A percentile compares a stretch with the other conserved stretches of the same genome.
phyloP scores from a whole-genome alignment of 2,113 vertebrate genomes.

The Lates calcarifer region DNA sequence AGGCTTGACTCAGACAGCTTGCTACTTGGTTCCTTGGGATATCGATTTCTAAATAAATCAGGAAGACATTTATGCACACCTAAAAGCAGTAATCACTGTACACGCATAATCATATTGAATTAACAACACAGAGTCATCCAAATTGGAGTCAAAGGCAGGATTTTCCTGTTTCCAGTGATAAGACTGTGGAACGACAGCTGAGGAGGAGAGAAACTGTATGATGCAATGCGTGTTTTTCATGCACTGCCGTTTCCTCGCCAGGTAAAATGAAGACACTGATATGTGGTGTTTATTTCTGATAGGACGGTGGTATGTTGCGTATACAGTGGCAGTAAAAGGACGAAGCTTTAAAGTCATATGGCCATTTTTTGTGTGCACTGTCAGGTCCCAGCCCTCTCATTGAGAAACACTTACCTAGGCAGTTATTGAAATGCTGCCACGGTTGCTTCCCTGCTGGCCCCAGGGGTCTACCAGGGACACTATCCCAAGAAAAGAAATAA shows the following conservation, averaged over 20 bases:
- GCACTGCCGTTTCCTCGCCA: slow-evolving; percentile 9
- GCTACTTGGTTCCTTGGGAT: slow-evolving; percentile 15
- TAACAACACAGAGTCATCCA: slow-evolving; percentile 18
- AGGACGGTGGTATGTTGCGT: background rate
- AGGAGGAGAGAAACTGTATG: slow-evolving; percentile 12
- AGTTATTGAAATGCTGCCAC: slow-evolving; percentile 49
- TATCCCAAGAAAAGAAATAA: slow-evolving; percentile 36
- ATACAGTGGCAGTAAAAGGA: background rate
- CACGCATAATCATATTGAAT: slow-evolving; percentile 38
- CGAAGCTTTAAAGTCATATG: background rate
- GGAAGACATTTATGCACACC: slow-evolving; percentile 42
- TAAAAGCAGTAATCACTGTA: slow-evolving; percentile 39
- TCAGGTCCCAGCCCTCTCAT: slow-evolving; percentile 42
- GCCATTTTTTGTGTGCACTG: slow-evolving; percentile 9
- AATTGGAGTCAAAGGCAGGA: slow-evolving; percentile 27
- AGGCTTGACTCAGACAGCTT: slow-evolving; percentile 17
- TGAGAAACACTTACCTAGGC: slow-evolving; percentile 42
- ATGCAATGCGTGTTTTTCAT: slow-evolving; percentile 36
- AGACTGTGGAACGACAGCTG: slow-evolving; percentile 14
- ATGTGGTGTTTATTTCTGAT: slow-evolving; percentile 34
- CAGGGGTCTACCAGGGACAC: slow-evolving; percentile 34
- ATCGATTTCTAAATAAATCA: slow-evolving; percentile 60
- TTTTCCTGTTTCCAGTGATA: slow-evolving; percentile 44
- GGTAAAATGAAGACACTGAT: slow-evolving; percentile 17
- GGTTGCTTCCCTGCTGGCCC: slow-evolving; percentile 20